Percentiles rank a stretch among this genome's conserved stretches.
Conservation (phyloP, 2,888 invertebrate species). For the Synanthedon myopaeformis region DNA sequence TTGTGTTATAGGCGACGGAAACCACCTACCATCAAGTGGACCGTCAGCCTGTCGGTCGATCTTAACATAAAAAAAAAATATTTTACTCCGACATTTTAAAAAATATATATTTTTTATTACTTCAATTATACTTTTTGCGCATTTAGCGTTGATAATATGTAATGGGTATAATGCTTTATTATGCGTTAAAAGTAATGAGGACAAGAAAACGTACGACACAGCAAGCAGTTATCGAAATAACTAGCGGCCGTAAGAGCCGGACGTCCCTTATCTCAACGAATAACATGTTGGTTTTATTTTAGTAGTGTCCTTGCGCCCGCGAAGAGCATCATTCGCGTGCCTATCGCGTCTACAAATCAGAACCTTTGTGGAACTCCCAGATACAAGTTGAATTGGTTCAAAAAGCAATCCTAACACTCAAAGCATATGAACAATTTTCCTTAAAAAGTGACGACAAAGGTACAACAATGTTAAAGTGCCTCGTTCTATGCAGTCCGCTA, state of each 20-base stretch:
- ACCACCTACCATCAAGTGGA: too few relatives aligned
- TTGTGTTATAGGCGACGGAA: too few relatives aligned
- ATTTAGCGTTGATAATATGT: neutral
- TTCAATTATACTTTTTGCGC: neutral
- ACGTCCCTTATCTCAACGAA: slow-evolving; percentile 33
- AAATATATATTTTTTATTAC: neutral
- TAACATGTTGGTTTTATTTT: slow-evolving; percentile 47
- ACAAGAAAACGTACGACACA: slow-evolving; percentile 1
- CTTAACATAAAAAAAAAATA: too few relatives aligned
- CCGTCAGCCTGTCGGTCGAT: too few relatives aligned
- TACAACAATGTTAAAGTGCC: slow-evolving; percentile 34
- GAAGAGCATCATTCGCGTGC: slow-evolving; percentile 51
- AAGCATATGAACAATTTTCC: slow-evolving; percentile 34
- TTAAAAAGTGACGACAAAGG: slow-evolving; percentile 29
- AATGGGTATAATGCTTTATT: neutral
- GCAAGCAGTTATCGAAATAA: slow-evolving; percentile 24
- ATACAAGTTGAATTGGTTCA: slow-evolving; percentile 21
- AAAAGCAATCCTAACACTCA: slow-evolving; percentile 32
- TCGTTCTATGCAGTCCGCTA: slow-evolving; percentile 41
- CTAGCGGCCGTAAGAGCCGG: slow-evolving; percentile 23
- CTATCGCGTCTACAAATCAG: slow-evolving; percentile 57
- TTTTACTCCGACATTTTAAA: too few relatives aligned
- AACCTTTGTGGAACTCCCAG: slow-evolving; percentile 39
- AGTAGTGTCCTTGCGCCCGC: slow-evolving; percentile 47
- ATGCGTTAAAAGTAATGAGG: neutral